These are phyloP conservation scores for Falco cherrug DNA, from an alignment of 2,797 vertebrate species.

Conservation along the genomic window DNA sequence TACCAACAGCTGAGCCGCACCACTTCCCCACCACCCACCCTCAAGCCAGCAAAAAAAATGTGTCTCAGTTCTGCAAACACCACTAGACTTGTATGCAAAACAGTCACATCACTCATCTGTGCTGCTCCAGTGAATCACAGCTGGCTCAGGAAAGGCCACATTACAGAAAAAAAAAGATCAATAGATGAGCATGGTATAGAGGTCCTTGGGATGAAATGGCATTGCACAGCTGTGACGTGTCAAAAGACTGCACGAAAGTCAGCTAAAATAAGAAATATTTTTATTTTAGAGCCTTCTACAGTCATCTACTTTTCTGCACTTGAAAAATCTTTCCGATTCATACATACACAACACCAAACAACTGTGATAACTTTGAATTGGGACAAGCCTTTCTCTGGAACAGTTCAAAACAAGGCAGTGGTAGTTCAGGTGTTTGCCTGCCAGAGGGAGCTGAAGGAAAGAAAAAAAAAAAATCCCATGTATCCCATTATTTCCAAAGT, in stretches of 20 bases:
- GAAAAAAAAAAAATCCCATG: neutral
- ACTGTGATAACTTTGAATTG: rapidly evolving
- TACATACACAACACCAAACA: neutral
- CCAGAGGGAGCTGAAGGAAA: conserved; percentile 51
- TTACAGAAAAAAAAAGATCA: neutral
- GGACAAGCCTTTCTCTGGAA: neutral
- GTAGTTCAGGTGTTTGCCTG: neutral
- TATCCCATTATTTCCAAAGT: neutral
- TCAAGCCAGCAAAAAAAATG: rapidly evolving
- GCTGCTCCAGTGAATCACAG: neutral
- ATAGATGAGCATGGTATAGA: neutral
- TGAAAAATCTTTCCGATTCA: neutral
- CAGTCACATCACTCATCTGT: neutral
- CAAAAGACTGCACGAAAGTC: neutral
- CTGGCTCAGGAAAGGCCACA: neutral
- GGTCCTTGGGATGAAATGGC: neutral
- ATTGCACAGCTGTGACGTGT: neutral
- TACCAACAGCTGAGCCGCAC: neutral
- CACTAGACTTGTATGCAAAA: neutral
- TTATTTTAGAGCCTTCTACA: neutral
- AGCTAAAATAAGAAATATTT: neutral
- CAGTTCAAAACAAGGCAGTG: rapidly evolving
- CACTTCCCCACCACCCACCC: neutral
- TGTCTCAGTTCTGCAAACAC: neutral
- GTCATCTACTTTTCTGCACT: neutral